Conservation (phyloP, 2,797 vertebrate species). For the Lutra lutra region DNA sequence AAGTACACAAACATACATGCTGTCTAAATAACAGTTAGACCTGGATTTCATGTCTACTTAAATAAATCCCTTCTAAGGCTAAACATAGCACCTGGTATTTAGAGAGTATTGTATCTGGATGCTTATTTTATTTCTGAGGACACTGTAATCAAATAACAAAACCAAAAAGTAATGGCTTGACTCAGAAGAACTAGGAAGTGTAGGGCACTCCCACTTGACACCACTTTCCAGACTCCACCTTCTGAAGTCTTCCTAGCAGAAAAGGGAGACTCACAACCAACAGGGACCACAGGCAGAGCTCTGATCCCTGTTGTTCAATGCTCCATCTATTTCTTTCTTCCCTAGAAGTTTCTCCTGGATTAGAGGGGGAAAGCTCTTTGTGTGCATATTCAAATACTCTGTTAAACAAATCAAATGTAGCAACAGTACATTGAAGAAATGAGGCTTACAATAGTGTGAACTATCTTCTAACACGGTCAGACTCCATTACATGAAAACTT, state of each 20-base stretch:
- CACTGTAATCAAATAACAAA: neutral
- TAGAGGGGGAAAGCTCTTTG: neutral
- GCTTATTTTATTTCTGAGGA: neutral
- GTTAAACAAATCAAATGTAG: neutral
- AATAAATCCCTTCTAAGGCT: neutral
- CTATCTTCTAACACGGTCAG: neutral
- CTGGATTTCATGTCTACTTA: neutral
- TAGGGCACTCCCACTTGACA: neutral
- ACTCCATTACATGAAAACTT: slow-evolving; percentile 72
- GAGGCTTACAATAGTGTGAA: neutral
- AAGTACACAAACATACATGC: neutral
- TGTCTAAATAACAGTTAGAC: neutral
- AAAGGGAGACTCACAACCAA: neutral
- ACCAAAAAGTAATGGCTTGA: neutral
- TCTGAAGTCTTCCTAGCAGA: neutral
- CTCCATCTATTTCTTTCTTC: neutral
- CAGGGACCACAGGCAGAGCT: neutral
- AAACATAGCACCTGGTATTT: neutral
- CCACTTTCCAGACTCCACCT: neutral
- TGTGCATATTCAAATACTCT: neutral
- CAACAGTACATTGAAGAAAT: neutral
- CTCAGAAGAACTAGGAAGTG: neutral
- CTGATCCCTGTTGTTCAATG: neutral
- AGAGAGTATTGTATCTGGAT: neutral
- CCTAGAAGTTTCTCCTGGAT: neutral